phyloP scores from a whole-genome alignment of 2,797 vertebrate genomes.

The Bucorvus abyssinicus region DNA sequence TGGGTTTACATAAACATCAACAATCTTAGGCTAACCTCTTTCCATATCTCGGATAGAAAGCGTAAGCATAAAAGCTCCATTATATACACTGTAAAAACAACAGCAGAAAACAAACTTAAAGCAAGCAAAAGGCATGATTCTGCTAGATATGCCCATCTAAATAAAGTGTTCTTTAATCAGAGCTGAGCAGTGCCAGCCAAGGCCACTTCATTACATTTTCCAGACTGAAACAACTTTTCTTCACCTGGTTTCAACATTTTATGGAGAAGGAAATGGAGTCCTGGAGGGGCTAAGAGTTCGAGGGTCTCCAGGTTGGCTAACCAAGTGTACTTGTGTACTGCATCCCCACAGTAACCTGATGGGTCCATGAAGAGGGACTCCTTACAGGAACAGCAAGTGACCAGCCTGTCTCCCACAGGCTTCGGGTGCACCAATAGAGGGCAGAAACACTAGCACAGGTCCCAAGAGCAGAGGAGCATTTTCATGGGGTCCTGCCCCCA shows the following conservation, averaged over 20 bases:
- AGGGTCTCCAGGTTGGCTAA: neutral
- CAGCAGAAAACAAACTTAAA: neutral
- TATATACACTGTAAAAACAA: neutral
- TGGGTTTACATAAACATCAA: neutral
- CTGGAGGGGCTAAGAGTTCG: neutral
- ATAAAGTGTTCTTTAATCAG: neutral
- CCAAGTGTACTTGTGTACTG: neutral
- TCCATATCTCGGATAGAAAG: neutral
- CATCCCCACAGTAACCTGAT: neutral
- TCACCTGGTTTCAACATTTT: neutral
- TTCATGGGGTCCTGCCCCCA: neutral
- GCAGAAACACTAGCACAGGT: neutral
- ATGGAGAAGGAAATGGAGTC: neutral
- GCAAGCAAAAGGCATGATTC: neutral
- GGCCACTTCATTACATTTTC: neutral
- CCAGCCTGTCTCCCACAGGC: neutral
- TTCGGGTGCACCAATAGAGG: rapidly evolving
- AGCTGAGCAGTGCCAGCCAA: neutral
- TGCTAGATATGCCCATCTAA: neutral
- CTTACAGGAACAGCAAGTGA: neutral
- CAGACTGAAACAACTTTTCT: neutral
- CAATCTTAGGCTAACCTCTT: neutral
- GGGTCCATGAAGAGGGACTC: neutral
- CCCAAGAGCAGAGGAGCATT: neutral
- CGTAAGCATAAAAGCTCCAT: neutral